Conservation (phyloP, 2,888 invertebrate genomes). For the Lithosia quadra region DNA sequence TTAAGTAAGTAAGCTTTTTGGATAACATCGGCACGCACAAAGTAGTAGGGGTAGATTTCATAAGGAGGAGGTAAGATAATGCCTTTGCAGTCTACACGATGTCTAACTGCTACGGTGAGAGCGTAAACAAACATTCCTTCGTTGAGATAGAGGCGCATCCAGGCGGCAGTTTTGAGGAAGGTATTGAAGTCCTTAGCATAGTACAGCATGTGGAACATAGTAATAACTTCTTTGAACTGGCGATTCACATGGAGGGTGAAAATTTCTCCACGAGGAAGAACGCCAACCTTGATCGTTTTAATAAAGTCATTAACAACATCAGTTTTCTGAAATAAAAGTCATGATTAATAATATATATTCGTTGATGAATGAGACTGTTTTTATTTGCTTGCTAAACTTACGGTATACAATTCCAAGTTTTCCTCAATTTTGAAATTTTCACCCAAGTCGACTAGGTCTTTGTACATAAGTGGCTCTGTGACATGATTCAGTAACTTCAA, state of each 20-base stretch:
- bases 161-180: constrained; percentile 83
- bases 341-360: background rate
- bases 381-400: constrained; percentile 47
- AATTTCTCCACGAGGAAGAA: constrained; percentile 85
- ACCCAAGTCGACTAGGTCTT: constrained; percentile 78
- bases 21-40: constrained; percentile 89
- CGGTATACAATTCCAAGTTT: constrained; percentile 70
- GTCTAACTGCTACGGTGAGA: constrained; percentile 83
- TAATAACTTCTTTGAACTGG: constrained; percentile 82
- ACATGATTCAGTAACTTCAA: constrained; percentile 85
- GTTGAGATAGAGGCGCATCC: constrained; percentile 84
- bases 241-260: constrained; percentile 83
- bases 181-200: constrained; percentile 84
- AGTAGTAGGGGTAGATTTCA: constrained; percentile 89
- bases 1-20: constrained; percentile 84
- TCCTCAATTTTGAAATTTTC: constrained; percentile 77
- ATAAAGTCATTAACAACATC: constrained; percentile 87
- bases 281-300: constrained; percentile 83
- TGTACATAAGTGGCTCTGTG: constrained; percentile 79
- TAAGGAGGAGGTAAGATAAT: constrained; percentile 86
- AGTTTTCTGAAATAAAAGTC: constrained; percentile 71
- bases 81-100: constrained; percentile 82
- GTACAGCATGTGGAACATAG: constrained; percentile 84
- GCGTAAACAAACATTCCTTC: constrained; percentile 87
- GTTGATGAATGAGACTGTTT: background rate